Conservation (phyloP, 2,888 invertebrate genomes). For the Campoplex nolae region DNA sequence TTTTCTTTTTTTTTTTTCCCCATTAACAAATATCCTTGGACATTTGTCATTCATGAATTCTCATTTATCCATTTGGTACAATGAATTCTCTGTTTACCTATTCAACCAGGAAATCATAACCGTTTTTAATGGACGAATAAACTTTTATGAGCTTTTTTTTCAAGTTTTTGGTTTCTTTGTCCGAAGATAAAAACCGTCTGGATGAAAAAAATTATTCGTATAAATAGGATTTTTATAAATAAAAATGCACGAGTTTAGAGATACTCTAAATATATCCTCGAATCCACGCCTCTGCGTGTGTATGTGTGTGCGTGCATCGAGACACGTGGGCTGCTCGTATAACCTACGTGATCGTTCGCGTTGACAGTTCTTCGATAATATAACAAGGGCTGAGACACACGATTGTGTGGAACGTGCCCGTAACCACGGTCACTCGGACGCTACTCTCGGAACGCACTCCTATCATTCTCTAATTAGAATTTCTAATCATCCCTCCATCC, state of each 20-base stretch:
- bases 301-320: background rate
- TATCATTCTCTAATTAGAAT: constrained; percentile 61
- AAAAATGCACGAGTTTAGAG: background rate
- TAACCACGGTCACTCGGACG: constrained; percentile 31
- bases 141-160: background rate
- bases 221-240: background rate
- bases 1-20: background rate
- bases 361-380: constrained; percentile 66
- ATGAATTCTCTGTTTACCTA: background rate
- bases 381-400: constrained; percentile 45
- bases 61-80: background rate
- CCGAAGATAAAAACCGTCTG: no score
- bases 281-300: no score
- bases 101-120: background rate
- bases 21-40: no score
- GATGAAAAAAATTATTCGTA: background rate
- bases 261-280: background rate
- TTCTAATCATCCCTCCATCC: constrained; percentile 62
- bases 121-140: background rate
- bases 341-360: constrained; percentile 43
- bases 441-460: constrained; percentile 12
- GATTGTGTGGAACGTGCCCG: constrained; percentile 13
- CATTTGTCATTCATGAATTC: no score
- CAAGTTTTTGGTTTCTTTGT: background rate
- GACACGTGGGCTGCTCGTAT: background rate